Conservation (phyloP, 2,113 vertebrate species). For the Ia io region DNA sequence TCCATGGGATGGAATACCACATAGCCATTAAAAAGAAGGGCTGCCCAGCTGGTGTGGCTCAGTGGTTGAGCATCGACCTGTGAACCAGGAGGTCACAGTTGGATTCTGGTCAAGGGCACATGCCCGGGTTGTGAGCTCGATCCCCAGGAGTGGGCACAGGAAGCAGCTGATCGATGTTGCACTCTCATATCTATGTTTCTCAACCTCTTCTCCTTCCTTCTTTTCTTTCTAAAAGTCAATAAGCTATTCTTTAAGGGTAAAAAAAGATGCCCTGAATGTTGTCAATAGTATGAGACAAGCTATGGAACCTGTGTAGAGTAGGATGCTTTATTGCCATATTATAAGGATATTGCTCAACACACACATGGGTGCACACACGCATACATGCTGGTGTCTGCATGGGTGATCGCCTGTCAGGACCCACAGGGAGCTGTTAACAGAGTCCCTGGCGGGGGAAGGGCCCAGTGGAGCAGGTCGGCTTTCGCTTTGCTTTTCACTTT, state of each 20-base stretch:
- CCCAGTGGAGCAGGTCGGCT: neutral
- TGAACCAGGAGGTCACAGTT: neutral
- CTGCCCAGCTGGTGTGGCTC: neutral
- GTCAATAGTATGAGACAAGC: neutral
- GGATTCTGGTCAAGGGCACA: neutral
- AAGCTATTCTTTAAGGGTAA: neutral
- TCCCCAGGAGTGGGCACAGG: neutral
- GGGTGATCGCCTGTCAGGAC: neutral
- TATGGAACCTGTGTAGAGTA: neutral
- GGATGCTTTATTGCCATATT: neutral
- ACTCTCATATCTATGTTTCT: neutral
- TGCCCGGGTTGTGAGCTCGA: neutral
- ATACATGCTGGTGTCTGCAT: rapidly evolving
- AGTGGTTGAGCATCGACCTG: neutral
- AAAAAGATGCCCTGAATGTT: neutral
- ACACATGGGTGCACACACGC: rapidly evolving
- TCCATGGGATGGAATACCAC: neutral
- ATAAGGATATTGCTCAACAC: neutral
- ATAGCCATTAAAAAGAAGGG: neutral
- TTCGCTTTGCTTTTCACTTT: neutral
- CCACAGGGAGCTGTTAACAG: neutral
- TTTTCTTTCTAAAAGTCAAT: neutral
- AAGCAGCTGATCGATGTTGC: neutral
- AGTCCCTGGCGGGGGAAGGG: neutral
- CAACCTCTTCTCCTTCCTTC: neutral